Conservation (phyloP, 2,888 invertebrate genomes). For the Brenthis ino region DNA sequence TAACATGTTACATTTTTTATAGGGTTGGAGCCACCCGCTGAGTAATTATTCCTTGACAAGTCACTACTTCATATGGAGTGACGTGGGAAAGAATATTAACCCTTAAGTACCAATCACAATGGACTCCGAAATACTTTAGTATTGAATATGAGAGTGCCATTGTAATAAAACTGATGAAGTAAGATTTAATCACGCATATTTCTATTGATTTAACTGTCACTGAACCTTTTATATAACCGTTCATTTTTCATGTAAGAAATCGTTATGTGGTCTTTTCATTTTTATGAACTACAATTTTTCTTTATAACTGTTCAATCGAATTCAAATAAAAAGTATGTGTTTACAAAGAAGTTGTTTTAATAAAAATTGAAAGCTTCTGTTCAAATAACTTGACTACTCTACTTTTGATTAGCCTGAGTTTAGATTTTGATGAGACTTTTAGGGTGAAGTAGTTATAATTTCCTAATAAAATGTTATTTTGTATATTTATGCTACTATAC, state of each 20-base stretch:
- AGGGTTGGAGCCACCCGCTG: constrained; percentile 62
- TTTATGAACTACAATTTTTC: not conserved
- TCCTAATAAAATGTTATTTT: too few species aligned
- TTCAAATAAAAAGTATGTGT: too few species aligned
- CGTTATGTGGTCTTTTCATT: not conserved
- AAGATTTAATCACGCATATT: constrained; percentile 35
- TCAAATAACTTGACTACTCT: too few species aligned
- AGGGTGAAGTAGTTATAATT: too few species aligned
- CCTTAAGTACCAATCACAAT: constrained; percentile 34
- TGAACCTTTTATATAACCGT: constrained; percentile 28
- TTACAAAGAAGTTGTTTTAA: too few species aligned
- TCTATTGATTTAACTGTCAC: constrained; percentile 32
- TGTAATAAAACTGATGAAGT: constrained; percentile 28
- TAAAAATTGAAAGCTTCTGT: too few species aligned
- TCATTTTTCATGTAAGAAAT: not conserved
- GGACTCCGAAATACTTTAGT: constrained; percentile 14
- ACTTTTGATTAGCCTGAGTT: too few species aligned
- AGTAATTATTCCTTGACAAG: constrained; percentile 53
- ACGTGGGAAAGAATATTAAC: constrained; percentile 50
- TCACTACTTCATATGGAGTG: constrained; percentile 43
- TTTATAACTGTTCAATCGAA: too few species aligned
- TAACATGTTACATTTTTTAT: not conserved
- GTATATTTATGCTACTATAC: too few species aligned
- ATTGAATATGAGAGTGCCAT: constrained; percentile 25
- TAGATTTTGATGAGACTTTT: too few species aligned